Percentiles rank a stretch among this genome's conserved stretches.
Evolutionary conservation across 2,888 invertebrate species (phyloP).

Genomic region (Hemicrepidius hirtus): DNA sequence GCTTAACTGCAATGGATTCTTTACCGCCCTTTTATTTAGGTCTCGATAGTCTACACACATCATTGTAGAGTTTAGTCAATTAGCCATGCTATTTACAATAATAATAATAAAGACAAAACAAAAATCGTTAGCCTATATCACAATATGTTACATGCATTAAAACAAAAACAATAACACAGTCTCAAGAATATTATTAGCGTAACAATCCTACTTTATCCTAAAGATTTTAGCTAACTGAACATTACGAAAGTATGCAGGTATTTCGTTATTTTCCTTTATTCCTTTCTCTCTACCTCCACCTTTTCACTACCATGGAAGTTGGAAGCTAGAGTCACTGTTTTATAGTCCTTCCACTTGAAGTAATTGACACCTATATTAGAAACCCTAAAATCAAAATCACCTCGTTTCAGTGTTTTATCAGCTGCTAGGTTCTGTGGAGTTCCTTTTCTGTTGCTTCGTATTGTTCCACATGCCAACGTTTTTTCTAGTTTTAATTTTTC

Average conservation of each 20-base stretch:
- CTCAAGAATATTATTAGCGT: no score
- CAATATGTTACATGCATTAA: no score
- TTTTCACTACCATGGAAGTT: constrained; percentile 13
- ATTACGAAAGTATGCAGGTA: no score
- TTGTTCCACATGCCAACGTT: neutral
- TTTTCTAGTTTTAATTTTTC: neutral
- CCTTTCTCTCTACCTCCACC: neutral
- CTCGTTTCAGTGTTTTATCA: constrained; percentile 33
- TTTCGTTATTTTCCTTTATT: no score
- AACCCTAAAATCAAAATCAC: constrained; percentile 29
- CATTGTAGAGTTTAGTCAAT: no score
- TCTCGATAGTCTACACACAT: neutral
- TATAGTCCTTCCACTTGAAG: constrained; percentile 36
- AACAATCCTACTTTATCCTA: no score
- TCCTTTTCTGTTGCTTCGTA: neutral
- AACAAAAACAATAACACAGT: no score
- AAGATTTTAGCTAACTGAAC: no score
- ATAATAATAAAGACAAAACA: no score
- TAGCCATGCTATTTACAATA: no score
- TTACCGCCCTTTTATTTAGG: neutral
- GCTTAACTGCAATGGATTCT: constrained; percentile 12
- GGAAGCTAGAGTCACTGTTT: constrained; percentile 2
- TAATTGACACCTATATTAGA: constrained; percentile 14
- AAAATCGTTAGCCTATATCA: no score
- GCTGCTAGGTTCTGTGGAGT: neutral